Base-by-base conservation (phyloP, 2,113 vertebrate genomes). In the Lasiurus borealis region DNA sequence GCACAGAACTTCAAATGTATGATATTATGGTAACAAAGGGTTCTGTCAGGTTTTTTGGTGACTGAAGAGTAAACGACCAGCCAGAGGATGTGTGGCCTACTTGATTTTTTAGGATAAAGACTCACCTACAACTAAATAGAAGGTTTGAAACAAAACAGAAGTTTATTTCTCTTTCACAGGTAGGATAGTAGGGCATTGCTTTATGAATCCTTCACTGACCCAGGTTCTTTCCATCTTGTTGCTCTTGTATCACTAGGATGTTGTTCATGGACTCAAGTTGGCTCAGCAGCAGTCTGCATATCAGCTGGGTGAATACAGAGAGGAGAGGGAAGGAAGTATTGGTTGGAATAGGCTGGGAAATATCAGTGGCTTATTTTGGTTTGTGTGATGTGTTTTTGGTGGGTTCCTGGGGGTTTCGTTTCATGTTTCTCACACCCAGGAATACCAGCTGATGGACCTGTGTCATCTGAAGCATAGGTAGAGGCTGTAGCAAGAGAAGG, bases 1-100 rank as follows among this genome's bases (percentile, higher is more conserved):
- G 94, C 86, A 83, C 34, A 95, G 85, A 81, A 50, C 57, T 95
- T 71, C 23, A 66, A 85, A 78, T 29, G 19, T 66, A n/a, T 52
- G 76, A 86, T 76, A 21, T 85, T 77, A 52, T 52, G 48, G n/a
- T 66, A 88, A 85, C 71, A 85, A 84, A 59, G 52, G 6, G 15
- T 18, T 14, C 48, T 91, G 94, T 77, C 62, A 81, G 82, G 66
- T 77, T 92, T 95, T 25, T 52, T 89, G 84, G 50, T 36, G 21
- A 59, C 48, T 77, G 48, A 84, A 75, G 27, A 36, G 4, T 62
- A 86, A 78, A 18, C 6, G 68, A 82, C 8, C 8, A 85, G 29
- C 25, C 23, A 52, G 62, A 91, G 34, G 29, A 86, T 23, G 34
- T 31, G 19, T 69, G n/a, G 1, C 18, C 10, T 85, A 34, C 25